Conservation (phyloP, 2,113 vertebrate species). For the Smithornis capensis region DNA sequence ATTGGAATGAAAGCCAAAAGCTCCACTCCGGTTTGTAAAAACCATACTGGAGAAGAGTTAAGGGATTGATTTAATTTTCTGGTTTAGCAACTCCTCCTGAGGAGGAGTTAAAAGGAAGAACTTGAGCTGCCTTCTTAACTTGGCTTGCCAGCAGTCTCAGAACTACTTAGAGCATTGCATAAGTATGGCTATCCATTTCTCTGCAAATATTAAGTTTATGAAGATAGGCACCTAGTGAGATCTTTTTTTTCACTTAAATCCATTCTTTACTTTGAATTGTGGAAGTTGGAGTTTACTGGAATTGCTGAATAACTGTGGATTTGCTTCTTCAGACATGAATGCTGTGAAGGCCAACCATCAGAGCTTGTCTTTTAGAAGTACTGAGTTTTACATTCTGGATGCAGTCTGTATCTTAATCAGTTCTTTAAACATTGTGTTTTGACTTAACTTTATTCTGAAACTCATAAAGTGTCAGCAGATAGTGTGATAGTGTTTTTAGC, state of each 20-base stretch:
- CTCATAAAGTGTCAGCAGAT: neutral
- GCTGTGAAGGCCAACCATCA: neutral
- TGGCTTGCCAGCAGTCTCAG: neutral
- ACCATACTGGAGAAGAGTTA: neutral
- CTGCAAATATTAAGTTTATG: neutral
- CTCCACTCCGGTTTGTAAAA: neutral
- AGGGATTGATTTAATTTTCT: neutral
- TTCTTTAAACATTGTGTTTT: neutral
- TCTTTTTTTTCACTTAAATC: neutral
- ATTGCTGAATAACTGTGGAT: neutral
- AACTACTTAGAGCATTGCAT: neutral
- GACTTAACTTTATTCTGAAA: neutral
- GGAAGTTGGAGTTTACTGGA: neutral
- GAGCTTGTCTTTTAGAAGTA: neutral
- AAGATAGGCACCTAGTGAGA: neutral
- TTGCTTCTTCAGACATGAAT: neutral
- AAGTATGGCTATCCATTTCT: neutral
- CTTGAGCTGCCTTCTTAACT: neutral
- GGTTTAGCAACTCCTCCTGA: neutral
- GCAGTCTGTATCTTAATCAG: neutral
- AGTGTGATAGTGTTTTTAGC: neutral
- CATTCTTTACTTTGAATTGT: neutral
- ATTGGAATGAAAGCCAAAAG: slow-evolving; percentile 11
- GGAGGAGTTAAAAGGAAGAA: neutral
- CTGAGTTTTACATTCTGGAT: neutral